phyloP scores from a whole-genome alignment of 2,888 invertebrate species.

The Nomada ferruginata region DNA sequence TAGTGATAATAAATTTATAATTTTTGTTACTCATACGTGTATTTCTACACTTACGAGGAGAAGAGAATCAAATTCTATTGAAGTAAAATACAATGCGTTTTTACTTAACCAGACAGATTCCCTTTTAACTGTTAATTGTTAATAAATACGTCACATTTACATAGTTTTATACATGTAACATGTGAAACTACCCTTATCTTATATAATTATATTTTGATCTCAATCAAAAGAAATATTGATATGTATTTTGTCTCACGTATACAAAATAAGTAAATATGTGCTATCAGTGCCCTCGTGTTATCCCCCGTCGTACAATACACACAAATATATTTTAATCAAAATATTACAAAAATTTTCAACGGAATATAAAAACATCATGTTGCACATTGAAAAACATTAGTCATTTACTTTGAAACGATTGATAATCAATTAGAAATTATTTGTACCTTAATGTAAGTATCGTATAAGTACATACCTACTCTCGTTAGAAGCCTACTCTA shows the following conservation, averaged over 20 bases:
- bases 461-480: slow-evolving; percentile 42
- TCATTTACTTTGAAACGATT: slow-evolving; percentile 21
- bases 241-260: slow-evolving; percentile 14
- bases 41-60: slow-evolving; percentile 46
- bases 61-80: slow-evolving; percentile 31
- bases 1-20: slow-evolving; percentile 57
- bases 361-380: slow-evolving; percentile 31
- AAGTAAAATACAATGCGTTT: slow-evolving; percentile 23
- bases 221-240: slow-evolving; percentile 9
- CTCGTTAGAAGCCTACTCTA: slow-evolving; percentile 73
- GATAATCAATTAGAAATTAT: slow-evolving; percentile 25
- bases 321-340: slow-evolving; percentile 55
- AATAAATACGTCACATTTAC: slow-evolving; percentile 33
- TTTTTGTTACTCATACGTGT: slow-evolving; percentile 63
- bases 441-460: slow-evolving; percentile 31
- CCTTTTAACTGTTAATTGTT: not conserved
- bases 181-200: not conserved
- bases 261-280: slow-evolving; percentile 33
- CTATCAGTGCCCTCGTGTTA: slow-evolving; percentile 19
- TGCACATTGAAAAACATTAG: slow-evolving; percentile 32
- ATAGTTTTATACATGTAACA: slow-evolving; percentile 16
- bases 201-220: slow-evolving; percentile 22
- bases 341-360: slow-evolving; percentile 52
- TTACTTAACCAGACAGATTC: not conserved
- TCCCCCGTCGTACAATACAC: slow-evolving; percentile 15